Evolutionary conservation across 2,888 invertebrate species (phyloP).

Genomic region (Odontomyia ornata): DNA sequence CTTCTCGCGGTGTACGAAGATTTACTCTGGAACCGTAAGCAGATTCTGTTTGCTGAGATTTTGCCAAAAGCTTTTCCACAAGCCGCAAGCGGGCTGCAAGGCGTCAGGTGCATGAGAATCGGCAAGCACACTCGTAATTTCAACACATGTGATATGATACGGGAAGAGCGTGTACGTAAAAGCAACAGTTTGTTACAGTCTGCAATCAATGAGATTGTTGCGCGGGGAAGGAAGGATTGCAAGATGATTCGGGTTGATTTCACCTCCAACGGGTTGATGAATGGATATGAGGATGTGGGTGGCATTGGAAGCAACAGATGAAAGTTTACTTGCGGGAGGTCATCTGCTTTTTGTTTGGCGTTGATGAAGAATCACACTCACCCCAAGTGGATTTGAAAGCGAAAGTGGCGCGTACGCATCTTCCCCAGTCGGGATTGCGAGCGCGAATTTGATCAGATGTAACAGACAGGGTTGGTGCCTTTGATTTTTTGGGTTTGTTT

Average conservation of each 20-base stretch:
- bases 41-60: not conserved
- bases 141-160: not conserved
- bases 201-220: not conserved
- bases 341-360: not conserved
- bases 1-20: not conserved
- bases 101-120: not conserved
- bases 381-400: constrained; percentile 42
- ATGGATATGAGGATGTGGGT: not conserved
- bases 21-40: not conserved
- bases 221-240: not conserved
- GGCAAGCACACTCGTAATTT: not conserved
- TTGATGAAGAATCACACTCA: not conserved
- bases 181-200: constrained; percentile 30
- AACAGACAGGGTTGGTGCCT: not conserved
- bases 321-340: constrained; percentile 24
- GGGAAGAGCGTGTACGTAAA: not conserved
- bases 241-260: not conserved
- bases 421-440: not conserved
- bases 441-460: not conserved
- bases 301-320: constrained; percentile 47
- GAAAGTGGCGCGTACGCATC: constrained; percentile 48
- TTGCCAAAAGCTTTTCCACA: not conserved
- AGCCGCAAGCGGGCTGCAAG: not conserved
- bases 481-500: too few relatives aligned
- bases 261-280: not conserved